Base-by-base conservation (phyloP, 2,888 invertebrate genomes). In the Cephus pulcher region DNA sequence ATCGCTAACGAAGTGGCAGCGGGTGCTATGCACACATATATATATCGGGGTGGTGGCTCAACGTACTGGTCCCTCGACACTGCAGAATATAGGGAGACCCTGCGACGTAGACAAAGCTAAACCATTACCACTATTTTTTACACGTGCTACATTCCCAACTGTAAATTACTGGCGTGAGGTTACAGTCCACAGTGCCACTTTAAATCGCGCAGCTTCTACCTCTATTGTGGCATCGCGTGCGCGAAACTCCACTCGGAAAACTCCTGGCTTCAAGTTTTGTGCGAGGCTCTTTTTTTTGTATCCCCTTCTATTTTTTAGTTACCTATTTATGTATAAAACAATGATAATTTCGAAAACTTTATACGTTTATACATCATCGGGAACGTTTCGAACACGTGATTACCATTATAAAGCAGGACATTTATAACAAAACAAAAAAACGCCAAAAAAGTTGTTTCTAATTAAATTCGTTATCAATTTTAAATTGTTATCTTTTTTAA, bases 81-180 rank as follows among this genome's bases (percentile, higher is more conserved):
- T 56, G 23, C 23, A 56, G 23, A 23, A 56, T 56, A 56, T 56
- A 56, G 56, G 56, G 56, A 56, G 56, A 23, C 6, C 56, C 23
- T 32, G 30, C 70, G 80, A 82, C 79, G 71, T 73, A 76, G 81
- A 83, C 78, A 79, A 83, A 83, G 78, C 76, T 34, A 69, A 34
- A 69, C 73, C 80, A 80, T 83, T 83, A 80, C 76, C 80, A 79
- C 75, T 76, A 80, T 79, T 80, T 80, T 78, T 80, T 80, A 73
- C 76, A 79, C 79, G 75, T 69, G 69, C 74, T 77, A 40, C 71
- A 56, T 75, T 75, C 78, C 56, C 76, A 77, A 79, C 76, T 81
- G 77, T 80, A 85, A 85, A 88, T 88, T 87, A 88, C 86, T 34
- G 71, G 56, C 56, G 56, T 56, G 56, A 56, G 56, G 56, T 56